These are phyloP conservation scores for Carettochelys insculpta DNA, from an alignment of 2,113 vertebrate species.

Conservation along the genomic window DNA sequence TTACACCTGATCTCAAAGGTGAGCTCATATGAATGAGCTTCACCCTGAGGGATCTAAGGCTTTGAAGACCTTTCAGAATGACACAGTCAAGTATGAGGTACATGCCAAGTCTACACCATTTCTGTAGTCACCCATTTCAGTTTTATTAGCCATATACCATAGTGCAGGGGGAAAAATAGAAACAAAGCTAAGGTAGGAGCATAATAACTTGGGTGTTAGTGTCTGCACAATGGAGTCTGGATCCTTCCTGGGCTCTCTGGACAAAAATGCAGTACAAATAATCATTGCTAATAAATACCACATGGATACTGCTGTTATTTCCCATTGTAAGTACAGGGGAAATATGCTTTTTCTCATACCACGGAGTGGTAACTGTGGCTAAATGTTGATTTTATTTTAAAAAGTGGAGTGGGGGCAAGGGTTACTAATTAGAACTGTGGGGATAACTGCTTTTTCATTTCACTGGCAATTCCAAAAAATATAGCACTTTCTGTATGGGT, in stretches of 20 bases:
- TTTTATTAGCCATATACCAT: not conserved
- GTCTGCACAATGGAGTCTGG: not conserved
- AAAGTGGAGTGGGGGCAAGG: no score
- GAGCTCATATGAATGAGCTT: not conserved
- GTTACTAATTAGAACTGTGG: not conserved
- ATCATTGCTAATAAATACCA: not conserved
- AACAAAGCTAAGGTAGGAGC: not conserved
- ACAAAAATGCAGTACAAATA: not conserved
- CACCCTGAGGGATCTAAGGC: not conserved
- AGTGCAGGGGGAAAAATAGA: not conserved
- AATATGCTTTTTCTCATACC: not conserved
- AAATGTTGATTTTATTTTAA: not conserved
- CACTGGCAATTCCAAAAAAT: not conserved
- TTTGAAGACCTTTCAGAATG: not conserved
- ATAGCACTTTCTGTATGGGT: not conserved
- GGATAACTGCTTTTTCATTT: not conserved
- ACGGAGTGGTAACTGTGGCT: not conserved
- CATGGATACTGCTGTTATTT: not conserved
- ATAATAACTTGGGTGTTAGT: not conserved
- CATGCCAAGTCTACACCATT: not conserved
- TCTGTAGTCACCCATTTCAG: not conserved
- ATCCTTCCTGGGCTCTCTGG: not conserved
- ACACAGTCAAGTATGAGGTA: not conserved
- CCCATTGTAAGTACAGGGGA: not conserved
- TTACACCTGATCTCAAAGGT: not conserved